phyloP scores from a whole-genome alignment of 2,797 vertebrate species.

The Esox lucius region DNA sequence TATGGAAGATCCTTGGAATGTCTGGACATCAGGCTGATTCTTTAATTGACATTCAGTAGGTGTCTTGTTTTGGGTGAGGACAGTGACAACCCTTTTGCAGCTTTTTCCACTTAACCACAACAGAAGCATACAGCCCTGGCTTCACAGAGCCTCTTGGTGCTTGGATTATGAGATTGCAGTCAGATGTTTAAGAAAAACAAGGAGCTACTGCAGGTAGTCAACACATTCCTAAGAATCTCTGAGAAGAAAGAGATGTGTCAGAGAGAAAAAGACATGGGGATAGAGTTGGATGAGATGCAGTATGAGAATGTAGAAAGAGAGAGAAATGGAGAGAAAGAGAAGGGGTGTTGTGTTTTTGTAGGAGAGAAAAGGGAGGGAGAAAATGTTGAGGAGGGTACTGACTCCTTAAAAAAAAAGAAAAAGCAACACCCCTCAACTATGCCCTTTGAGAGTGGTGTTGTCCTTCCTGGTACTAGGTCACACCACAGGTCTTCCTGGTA shows the following conservation, averaged over 20 bases:
- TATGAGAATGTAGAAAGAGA: slow-evolving; percentile 3
- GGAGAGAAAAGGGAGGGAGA: slow-evolving; percentile 20
- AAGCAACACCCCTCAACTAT: slow-evolving; percentile 64
- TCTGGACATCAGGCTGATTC: slow-evolving; percentile 50
- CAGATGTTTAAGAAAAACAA: slow-evolving; percentile 71
- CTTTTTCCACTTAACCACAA: not conserved
- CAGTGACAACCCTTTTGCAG: slow-evolving; percentile 15
- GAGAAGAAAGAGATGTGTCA: slow-evolving; percentile 15
- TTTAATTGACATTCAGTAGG: slow-evolving; percentile 56
- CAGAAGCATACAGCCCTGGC: not conserved
- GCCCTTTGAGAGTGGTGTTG: slow-evolving; percentile 16
- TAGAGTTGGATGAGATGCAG: slow-evolving; percentile 11
- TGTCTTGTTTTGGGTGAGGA: slow-evolving; percentile 41
- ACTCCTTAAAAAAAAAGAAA: slow-evolving; percentile 62
- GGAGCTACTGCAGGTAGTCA: slow-evolving; percentile 60
- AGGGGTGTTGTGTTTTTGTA: slow-evolving; percentile 11
- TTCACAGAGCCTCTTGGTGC: slow-evolving; percentile 18
- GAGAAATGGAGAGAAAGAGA: slow-evolving; percentile 29
- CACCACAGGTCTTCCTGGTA: slow-evolving; percentile 9
- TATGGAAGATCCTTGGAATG: slow-evolving; percentile 58
- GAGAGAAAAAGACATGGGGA: slow-evolving; percentile 11
- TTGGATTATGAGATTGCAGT: slow-evolving; percentile 62
- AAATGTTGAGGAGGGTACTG: slow-evolving; percentile 37
- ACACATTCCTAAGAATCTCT: slow-evolving; percentile 56
- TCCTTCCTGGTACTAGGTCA: not conserved